Percentiles rank a stretch among this genome's conserved stretches.
phyloP scores from a whole-genome alignment of 2,797 vertebrate genomes.

The Bryconaethiops microstoma region DNA sequence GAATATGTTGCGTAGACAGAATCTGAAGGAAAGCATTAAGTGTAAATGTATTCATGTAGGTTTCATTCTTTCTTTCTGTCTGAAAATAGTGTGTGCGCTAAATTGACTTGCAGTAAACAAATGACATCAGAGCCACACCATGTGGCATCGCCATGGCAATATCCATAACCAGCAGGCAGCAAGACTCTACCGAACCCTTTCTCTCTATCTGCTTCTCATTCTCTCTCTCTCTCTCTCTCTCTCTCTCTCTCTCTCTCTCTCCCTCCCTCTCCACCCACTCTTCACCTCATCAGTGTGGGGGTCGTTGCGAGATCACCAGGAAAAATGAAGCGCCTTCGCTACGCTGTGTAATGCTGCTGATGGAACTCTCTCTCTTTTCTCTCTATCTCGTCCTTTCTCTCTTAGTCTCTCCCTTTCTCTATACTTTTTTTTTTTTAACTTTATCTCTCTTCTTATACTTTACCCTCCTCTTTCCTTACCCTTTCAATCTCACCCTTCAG shows the following conservation, averaged over 20 bases:
- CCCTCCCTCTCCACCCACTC: conserved; percentile 73
- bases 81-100: conserved; percentile 34
- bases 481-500: too few relatives aligned
- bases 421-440: conserved; percentile 28
- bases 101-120: conserved; percentile 51
- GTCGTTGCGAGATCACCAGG: conserved; percentile 82
- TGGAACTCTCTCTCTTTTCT: conserved; percentile 56
- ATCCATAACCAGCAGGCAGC: conserved; percentile 56
- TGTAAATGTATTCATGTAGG: conserved; percentile 17
- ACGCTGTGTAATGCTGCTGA: conserved; percentile 56
- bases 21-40: conserved; percentile 20
- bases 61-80: conserved; percentile 9
- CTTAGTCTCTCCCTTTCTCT: conserved; percentile 25
- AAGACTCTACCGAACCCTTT: conserved; percentile 47
- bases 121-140: conserved; percentile 78
- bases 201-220: conserved; percentile 38
- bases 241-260: conserved; percentile 31
- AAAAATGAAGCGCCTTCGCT: conserved; percentile 78
- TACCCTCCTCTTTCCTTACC: neutral
- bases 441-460: neutral
- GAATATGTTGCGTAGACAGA: neutral
- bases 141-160: conserved; percentile 79
- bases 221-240: conserved; percentile 47
- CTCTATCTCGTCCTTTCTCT: conserved; percentile 46
- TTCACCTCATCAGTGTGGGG: conserved; percentile 80